Conservation (phyloP, 2,888 invertebrate species). For the Cosmia pyralina region DNA sequence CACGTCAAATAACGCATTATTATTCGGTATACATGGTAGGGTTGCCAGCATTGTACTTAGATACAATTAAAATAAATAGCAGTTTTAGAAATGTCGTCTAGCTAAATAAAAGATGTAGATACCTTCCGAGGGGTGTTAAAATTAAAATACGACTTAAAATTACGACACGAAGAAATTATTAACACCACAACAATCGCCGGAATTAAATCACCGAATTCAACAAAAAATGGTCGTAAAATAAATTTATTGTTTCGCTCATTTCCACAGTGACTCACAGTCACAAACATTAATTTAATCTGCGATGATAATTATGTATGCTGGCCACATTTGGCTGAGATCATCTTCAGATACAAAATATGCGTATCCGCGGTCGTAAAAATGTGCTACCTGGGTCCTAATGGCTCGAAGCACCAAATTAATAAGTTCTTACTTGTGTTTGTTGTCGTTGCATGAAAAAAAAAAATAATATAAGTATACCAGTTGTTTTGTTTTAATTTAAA, state of each 20-base stretch:
- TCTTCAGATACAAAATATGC: slow-evolving; percentile 52
- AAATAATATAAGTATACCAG: slow-evolving; percentile 9
- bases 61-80: slow-evolving; percentile 29
- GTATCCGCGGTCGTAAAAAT: slow-evolving; percentile 51
- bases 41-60: slow-evolving; percentile 35
- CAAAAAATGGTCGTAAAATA: slow-evolving; percentile 47
- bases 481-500: slow-evolving; percentile 37
- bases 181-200: slow-evolving; percentile 22
- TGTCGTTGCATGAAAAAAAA: slow-evolving; percentile 34
- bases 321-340: slow-evolving; percentile 60
- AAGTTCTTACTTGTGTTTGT: slow-evolving; percentile 33
- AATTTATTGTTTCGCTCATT: slow-evolving; percentile 53
- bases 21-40: slow-evolving; percentile 56
- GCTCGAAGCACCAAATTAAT: slow-evolving; percentile 51
- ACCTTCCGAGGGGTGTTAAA: slow-evolving; percentile 7
- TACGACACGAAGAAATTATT: slow-evolving; percentile 15
- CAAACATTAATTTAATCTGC: slow-evolving; percentile 49
- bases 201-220: slow-evolving; percentile 33
- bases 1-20: slow-evolving; percentile 80
- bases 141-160: slow-evolving; percentile 36
- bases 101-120: slow-evolving; percentile 19
- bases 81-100: slow-evolving; percentile 16
- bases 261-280: slow-evolving; percentile 50
- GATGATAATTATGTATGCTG: slow-evolving; percentile 53
- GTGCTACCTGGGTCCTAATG: slow-evolving; percentile 57